Conservation (phyloP, 92 coral and sea anemone species). For the Zoanthus sansibaricus region DNA sequence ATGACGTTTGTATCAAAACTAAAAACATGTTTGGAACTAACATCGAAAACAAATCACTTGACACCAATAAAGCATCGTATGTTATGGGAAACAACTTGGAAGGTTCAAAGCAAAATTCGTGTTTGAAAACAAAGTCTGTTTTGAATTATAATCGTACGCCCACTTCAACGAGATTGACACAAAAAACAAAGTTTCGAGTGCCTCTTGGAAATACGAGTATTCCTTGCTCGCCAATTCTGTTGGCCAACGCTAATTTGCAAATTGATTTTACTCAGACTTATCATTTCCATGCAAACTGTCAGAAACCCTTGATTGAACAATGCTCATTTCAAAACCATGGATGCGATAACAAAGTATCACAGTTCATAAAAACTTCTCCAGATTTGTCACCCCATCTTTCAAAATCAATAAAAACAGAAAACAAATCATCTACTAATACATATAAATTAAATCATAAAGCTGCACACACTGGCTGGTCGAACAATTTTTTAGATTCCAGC, state of each 20-base stretch:
- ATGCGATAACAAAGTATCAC: not conserved
- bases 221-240: slow-evolving; percentile 31
- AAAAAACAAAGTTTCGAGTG: slow-evolving; percentile 43
- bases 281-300: slow-evolving; percentile 37
- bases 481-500: not conserved
- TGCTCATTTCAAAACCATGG: slow-evolving; percentile 1
- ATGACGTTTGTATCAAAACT: not conserved
- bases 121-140: slow-evolving; percentile 24
- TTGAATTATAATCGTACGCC: slow-evolving; percentile 18
- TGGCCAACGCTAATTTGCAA: slow-evolving; percentile 33
- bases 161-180: slow-evolving; percentile 31
- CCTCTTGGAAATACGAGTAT: slow-evolving; percentile 16
- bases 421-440: not conserved
- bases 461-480: not conserved
- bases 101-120: not conserved
- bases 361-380: not conserved
- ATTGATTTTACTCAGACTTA: slow-evolving; percentile 47
- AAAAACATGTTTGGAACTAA: not conserved
- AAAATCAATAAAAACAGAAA: slow-evolving; percentile 17
- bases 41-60: slow-evolving; percentile 2
- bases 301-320: not conserved
- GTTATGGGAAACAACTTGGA: not conserved
- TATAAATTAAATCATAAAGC: slow-evolving; percentile 12
- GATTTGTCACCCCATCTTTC: slow-evolving; percentile 9
- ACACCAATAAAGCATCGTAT: not conserved